Base-by-base conservation (phyloP, 2,113 vertebrate species). In the Pandion haliaetus region DNA sequence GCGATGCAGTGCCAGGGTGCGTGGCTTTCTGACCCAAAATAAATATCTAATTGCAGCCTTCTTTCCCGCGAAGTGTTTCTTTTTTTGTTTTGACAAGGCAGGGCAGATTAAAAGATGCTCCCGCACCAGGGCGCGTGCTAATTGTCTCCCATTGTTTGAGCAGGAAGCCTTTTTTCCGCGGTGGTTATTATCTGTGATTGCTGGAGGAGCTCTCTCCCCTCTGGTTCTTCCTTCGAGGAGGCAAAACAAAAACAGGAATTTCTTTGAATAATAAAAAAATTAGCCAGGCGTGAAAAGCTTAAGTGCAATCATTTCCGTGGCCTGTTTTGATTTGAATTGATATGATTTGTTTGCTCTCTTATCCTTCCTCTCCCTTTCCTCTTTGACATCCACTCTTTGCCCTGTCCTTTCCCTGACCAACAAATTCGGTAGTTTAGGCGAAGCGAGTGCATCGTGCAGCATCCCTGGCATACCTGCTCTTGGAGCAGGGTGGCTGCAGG, bases 221-320 rank as follows among this genome's bases (percentile, higher is more conserved):
- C 91, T 70, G 55, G 40, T 52, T 87, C 91, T 92, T 92, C 93
- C 93, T 94, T 78, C 9, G 36, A 92, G 85, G 85, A 96, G 93
- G 85, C 85, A 80, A 94, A 94, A 90, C 95, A 86, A 88, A 94
- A 80, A 1, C 89, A 92, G 82, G 82, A 78, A 81, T 97, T 96
- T 88, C 78, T 89, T 54, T 57, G 93, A 94, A 96, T 94, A 85
- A 91, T 95, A 95, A 81, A 86, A 89, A 93, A 93, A 86, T 85
- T 93, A 97, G 42, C 66, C 94, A 63, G 91, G 95, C 73, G 70
- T 95, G 95, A 96, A 96, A 79, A 93, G 90, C 90, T 77, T 44
- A 93, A 95, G 90, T 14, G 45, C 26, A 54, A 49, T 85, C 90
- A 73, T 96, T 95, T 82, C 92, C 5, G 2, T 65, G 82, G 78